Base-by-base conservation (phyloP, 2,113 vertebrate species). In the Chrysemys picta region DNA sequence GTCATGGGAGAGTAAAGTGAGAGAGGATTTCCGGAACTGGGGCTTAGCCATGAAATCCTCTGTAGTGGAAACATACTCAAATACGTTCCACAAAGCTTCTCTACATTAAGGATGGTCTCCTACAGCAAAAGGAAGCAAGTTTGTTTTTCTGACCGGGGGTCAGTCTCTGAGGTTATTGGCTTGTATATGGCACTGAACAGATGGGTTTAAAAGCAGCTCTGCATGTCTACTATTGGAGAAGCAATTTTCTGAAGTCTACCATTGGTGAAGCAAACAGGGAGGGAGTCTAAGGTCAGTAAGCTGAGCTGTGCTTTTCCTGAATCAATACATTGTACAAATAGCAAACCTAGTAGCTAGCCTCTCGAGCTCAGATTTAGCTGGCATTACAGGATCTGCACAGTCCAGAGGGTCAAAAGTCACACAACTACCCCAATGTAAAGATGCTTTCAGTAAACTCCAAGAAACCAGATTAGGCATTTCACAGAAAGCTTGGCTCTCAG, bases 281-380 rank as follows among this genome's bases (percentile, higher is more conserved):
- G 50, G 5, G 53, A 24, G 27, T 88, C 13, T 45, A 80, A 76
- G 80, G 59, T 82, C 19, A 14, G 54, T 6, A 45, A 76, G 12
- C 38, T 25, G 42, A 76, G 75, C 22, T 87, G 8, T 14, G 0
- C 52, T 88, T 49, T 88, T 84, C 65, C 84, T 50, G 19, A 27
- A 13, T 5, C 1, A 47, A 50, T 9, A 6, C 0, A 0, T 0
- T 80, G n/a, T 22, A 54, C 9, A 84, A 90, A 27, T 9, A 27
- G 3, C 52, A 95, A 72, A 54, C 0, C 1, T 52, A 91, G n/a
- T 62, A 93, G 62, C 8, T 7, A 85, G 47, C 72, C 54, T 56
- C 89, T 91, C 21, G 56, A 11, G 21, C 7, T 57, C 1, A 0
- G 31, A 12, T 54, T 65, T 80, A 59, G 8, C 4, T 75, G 72